Base-by-base conservation (phyloP, 53 echinoderm and acorn worm species). In the Temnopleurus reevesii region DNA sequence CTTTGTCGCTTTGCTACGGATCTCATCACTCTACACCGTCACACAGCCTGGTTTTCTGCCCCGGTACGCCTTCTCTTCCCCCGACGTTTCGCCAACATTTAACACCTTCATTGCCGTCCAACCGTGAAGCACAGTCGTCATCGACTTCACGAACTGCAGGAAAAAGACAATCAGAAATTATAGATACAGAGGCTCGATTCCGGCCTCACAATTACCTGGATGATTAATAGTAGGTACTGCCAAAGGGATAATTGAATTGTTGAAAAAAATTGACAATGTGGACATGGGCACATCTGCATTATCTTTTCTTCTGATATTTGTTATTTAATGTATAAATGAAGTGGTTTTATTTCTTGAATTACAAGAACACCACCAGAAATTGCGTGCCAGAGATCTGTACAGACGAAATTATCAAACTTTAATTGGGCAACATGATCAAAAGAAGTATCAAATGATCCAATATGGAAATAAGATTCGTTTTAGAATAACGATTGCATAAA, bases 11-110 rank as follows among this genome's bases (percentile, higher is more conserved):
- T 79, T 79, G 79, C 49, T 47, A 30, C 79, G 79, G 79, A 79
- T 79, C 79, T 26, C 60, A 44, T 59, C 85, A 46, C 45, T 85
- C 85, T 59, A 7, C 85, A 28, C 85, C 61, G 60, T 85, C 85
- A 85, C 85, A 60, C 60, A 85, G 85, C 85, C 60, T 85, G 85
- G 59, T 60, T 43, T 60, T 60, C 38, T 38, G 23, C 24, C 45
- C 83, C 83, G 55, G 54, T 60, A 59, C 59, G 5, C 33, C 85
- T 19, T 36, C 85, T 61, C 85, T 21, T 83, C 46, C 59, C 58
- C 60, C 38, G 85, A 85, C 60, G 85, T 85, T 60, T 85, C 85
- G 85, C 85, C 85, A 85, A 85, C 85, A 85, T 59, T 31, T 45
- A 46, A 60, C 85, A 85, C 85, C 60, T 85, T 60, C 85, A 3